Evolutionary conservation across 2,888 invertebrate species (phyloP), one percentile per base, ranked within the genome.

Genomic region (Chesias legatella): DNA sequence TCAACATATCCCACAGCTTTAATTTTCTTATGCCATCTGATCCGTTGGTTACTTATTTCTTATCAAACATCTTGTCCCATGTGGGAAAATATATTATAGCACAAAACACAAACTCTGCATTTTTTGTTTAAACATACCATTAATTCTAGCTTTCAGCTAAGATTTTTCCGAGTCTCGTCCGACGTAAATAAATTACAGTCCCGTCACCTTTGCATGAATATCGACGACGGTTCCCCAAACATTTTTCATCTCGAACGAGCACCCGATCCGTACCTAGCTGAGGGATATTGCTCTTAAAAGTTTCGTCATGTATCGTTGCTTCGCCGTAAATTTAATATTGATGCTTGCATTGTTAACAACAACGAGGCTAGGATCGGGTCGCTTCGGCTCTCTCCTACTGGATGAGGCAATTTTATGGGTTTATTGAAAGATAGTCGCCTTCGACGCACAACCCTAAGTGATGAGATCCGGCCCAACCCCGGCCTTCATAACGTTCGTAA

Each of bases 401-500:
- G 64, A 71, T 65, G 67, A 70, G 68, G 67, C 71, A 75, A 79
- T 77, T 79, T 81, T 78, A 76, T 75, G 68, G 71, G 73, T 66
- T 79, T 80, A 81, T 81, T 81, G 76, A 74, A 77, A 79, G 73
- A 73, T 79, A 76, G 76, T 72, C 67, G 65, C 68, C 70, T 73
- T 73, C 67, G 63, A 64, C 70, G 72, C 64, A 73, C 75, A 73
- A 67, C 77, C 79, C 74, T 79, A 78, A 81, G 76, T 81, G 79
- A 83, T 82, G 82, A 78, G 81, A 79, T 80, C 79, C 79, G 73
- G 69, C 74, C 78, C 74, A 70, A 75, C 73, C 80, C 78, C 67
- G 69, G 75, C 76, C 77, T 78, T 71, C 78, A 68, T 79, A 82
- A 81, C 79, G 81, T 77, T 78, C 81, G 80, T 83, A 83, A 84